phyloP scores from a whole-genome alignment of 2,888 invertebrate species.

The Callinectes sapidus region DNA sequence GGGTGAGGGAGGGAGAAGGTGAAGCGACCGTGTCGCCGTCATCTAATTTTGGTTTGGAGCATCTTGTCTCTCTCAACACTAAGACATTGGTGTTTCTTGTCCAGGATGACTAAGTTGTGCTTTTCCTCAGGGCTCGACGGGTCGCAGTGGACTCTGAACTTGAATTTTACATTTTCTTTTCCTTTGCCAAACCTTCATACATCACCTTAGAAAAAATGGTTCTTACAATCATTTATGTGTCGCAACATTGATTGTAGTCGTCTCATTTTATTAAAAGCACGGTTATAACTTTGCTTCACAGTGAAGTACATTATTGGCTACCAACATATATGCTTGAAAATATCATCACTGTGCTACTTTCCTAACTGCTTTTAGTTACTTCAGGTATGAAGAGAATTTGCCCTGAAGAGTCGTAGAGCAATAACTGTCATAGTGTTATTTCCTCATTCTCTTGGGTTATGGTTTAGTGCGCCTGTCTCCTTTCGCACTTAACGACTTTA shows the following conservation, averaged over 20 bases:
- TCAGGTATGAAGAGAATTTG: background rate
- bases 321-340: background rate
- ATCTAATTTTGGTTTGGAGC: constrained; percentile 29
- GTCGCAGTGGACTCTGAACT: background rate
- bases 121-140: background rate
- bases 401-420: background rate
- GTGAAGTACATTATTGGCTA: background rate
- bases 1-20: background rate
- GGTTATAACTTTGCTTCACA: background rate
- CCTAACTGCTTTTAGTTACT: background rate
- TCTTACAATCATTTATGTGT: background rate
- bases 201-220: background rate
- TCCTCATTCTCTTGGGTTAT: background rate
- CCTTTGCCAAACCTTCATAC: background rate
- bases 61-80: constrained; percentile 20
- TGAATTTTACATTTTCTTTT: background rate
- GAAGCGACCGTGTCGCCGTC: constrained; percentile 18
- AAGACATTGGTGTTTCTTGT: background rate
- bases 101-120: background rate
- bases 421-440: background rate
- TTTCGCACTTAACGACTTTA: constrained; percentile 8
- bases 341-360: background rate
- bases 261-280: background rate
- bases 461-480: background rate
- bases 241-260: background rate